Conservation (phyloP, 1,140 invertebrate genomes). For the Pachypeltis micranthus region DNA sequence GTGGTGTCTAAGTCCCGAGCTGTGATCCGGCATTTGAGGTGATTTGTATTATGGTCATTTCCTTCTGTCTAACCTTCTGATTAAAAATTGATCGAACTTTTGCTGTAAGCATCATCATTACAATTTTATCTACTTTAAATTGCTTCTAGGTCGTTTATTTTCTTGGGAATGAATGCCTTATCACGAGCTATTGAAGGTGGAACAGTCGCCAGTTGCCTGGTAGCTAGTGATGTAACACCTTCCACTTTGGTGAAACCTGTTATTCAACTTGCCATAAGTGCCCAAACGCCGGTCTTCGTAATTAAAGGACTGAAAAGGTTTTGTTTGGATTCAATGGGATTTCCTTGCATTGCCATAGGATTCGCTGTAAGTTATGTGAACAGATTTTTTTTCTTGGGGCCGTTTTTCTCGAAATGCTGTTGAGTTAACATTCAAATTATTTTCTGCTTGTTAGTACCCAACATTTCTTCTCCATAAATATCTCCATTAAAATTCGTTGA, state of each 20-base stretch:
- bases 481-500: no score
- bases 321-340: neutral
- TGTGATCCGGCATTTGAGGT: no score
- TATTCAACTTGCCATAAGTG: neutral
- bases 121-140: neutral
- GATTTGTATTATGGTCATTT: no score
- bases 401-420: no score
- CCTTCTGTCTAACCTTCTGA: neutral
- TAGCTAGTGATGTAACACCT: neutral
- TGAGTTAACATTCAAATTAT: no score
- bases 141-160: neutral
- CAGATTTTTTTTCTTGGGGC: no score
- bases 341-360: neutral
- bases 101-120: no score
- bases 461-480: no score
- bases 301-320: neutral
- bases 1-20: no score
- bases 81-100: no score
- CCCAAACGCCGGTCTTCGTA: neutral
- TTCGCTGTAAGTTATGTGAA: neutral
- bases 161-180: neutral
- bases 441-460: no score
- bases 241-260: neutral
- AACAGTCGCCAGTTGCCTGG: neutral
- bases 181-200: neutral